Evolutionary conservation across 2,888 invertebrate genomes (phyloP), one percentile per base, ranked within the genome.

Genomic region (Anticlea derivata): DNA sequence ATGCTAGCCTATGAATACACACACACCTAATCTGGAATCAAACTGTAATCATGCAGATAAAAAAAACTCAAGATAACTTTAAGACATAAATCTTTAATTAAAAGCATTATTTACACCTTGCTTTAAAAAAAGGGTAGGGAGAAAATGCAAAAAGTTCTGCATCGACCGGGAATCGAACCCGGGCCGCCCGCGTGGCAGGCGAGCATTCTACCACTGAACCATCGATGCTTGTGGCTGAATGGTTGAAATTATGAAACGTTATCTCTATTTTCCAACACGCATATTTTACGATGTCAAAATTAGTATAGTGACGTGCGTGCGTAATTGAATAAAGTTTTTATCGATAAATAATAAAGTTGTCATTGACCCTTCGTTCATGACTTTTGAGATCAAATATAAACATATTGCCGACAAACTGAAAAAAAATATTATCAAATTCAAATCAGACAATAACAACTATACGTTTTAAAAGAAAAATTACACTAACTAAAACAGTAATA

Each of bases 81-180:
- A n/a, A n/a, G n/a, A n/a, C n/a, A n/a, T n/a, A n/a, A n/a, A n/a
- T n/a, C n/a, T n/a, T n/a, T n/a, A n/a, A n/a, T n/a, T n/a, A n/a
- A n/a, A n/a, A n/a, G n/a, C n/a, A n/a, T n/a, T n/a, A n/a, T n/a
- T n/a, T n/a, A n/a, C n/a, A n/a, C n/a, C n/a, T n/a, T n/a, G n/a
- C n/a, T n/a, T n/a, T n/a, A n/a, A n/a, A n/a, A n/a, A n/a, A n/a
- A n/a, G n/a, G n/a, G n/a, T n/a, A n/a, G n/a, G n/a, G n/a, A 41
- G 34, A 10, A 13, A 24, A 2, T 10, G 17, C 46, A 50, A 54
- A 50, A 52, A 23, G 31, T 6, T 1, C 0, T 90, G 90, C 90
- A 91, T 91, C 91, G 91, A 85, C 91, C 91, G 91, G 91, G 90
- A 90, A 91, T 90, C 90, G 90, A 91, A 91, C 90, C 91, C 90